Base-by-base conservation (phyloP, 2,888 invertebrate species). In the Athetis lepigone region DNA sequence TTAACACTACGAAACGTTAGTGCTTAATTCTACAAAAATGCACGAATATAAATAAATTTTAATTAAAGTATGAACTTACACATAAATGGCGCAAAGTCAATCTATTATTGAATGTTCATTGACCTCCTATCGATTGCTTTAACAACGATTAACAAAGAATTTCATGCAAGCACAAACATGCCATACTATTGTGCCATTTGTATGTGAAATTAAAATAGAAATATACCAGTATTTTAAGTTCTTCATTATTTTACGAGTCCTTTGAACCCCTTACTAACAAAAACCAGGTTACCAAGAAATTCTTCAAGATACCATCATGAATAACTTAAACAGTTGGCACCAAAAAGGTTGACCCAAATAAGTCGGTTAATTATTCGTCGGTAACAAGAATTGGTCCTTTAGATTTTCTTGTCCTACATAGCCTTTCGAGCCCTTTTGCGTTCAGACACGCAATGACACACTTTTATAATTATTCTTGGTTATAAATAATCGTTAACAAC, bases 401-500 rank as follows among this genome's bases (percentile, higher is more conserved):
- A 6, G 23, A 72, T 40, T 80, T 77, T 73, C 80, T 80, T 79
- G 70, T 9, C 73, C 80, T 73, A 79, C 70, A 73, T 77, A 45
- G 37, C 55, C 50, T 1, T 56, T 42, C 13, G 39, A 50, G 56
- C 67, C 63, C 49, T 61, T 72, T 51, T 18, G 33, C 37, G 37
- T 21, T 40, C n/a, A 51, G 78, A 70, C 79, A 80, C 78, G 70
- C 65, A 66, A 45, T 57, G 64, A 70, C 61, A 67, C 64, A 76
- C 19, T 68, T 58, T 19, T 51, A 57, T 63, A 25, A 55, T 70
- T 36, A 51, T 70, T 64, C 7, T 37, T 36, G 11, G 39, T 40
- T 42, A 19, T 13, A 54, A 57, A 71, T 23, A 56, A 33, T 33
- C 33, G n/a, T 25, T 62, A 62, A 62, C 18, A 49, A 49, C 43